These are phyloP conservation scores for Leptopilina clavipes DNA, from an alignment of 1,140 invertebrate species.

Conservation along the genomic window DNA sequence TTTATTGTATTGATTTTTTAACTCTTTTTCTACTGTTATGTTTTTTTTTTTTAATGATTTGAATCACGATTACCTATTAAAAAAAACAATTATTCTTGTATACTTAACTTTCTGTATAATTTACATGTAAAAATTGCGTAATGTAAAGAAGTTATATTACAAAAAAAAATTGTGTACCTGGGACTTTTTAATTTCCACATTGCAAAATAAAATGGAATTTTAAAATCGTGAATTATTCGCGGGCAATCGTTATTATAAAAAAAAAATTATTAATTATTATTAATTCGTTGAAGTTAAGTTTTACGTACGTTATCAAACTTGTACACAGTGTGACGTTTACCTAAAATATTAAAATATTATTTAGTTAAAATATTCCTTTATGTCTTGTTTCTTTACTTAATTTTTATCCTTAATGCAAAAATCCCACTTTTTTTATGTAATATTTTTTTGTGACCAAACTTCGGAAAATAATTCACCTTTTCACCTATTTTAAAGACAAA, in stretches of 20 bases:
- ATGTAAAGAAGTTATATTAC: not conserved
- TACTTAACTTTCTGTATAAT: not conserved
- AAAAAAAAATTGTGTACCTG: not conserved
- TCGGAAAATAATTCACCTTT: no score
- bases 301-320: conserved; percentile 3
- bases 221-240: not conserved
- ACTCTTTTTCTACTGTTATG: not conserved
- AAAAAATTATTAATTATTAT: conserved; percentile 6
- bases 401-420: not conserved
- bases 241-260: not conserved
- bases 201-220: not conserved
- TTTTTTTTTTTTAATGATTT: not conserved
- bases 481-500: no score
- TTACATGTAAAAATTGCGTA: not conserved
- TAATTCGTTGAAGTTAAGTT: conserved; percentile 13
- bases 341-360: conserved; percentile 30
- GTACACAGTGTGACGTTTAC: conserved; percentile 15
- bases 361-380: not conserved
- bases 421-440: not conserved
- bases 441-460: no score
- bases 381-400: not conserved
- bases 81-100: not conserved
- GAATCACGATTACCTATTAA: conserved; percentile 18
- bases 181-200: not conserved
- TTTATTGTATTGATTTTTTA: not conserved